These are phyloP conservation scores for Gavia stellata DNA, from an alignment of 2,113 vertebrate species.

Conservation along the genomic window DNA sequence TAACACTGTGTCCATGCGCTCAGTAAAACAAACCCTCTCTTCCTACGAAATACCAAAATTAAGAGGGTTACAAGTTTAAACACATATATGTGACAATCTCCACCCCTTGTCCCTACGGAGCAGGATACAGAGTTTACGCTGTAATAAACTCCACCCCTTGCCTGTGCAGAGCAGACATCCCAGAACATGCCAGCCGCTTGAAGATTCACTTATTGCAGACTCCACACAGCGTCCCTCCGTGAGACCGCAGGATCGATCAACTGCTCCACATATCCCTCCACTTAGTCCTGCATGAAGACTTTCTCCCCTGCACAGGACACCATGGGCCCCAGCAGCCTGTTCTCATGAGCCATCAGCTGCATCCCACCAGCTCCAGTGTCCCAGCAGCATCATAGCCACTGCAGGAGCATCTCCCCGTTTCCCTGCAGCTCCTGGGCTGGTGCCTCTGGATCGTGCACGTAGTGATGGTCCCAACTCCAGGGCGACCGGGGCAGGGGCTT, in stretches of 20 bases:
- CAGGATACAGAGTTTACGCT: neutral
- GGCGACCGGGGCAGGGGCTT: neutral
- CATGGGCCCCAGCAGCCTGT: neutral
- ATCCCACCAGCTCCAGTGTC: neutral
- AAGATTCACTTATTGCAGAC: neutral
- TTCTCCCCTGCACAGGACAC: neutral
- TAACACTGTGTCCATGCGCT: neutral
- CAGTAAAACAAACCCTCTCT: neutral
- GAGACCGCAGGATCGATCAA: neutral
- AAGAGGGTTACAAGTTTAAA: neutral
- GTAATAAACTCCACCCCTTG: neutral
- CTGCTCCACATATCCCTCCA: neutral
- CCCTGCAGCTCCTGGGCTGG: neutral
- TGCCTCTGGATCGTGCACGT: neutral
- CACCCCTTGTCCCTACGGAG: neutral
- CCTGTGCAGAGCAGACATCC: neutral
- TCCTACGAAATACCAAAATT: neutral
- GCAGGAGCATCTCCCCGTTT: neutral
- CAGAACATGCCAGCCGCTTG: neutral
- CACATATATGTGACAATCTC: neutral
- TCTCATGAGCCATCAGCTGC: neutral
- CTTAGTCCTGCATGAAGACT: neutral
- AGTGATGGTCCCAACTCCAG: neutral
- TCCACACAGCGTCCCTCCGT: rapidly evolving
- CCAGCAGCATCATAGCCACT: rapidly evolving